These are phyloP conservation scores for Monopterus albus DNA, from an alignment of 2,113 vertebrate species.

Conservation along the genomic window DNA sequence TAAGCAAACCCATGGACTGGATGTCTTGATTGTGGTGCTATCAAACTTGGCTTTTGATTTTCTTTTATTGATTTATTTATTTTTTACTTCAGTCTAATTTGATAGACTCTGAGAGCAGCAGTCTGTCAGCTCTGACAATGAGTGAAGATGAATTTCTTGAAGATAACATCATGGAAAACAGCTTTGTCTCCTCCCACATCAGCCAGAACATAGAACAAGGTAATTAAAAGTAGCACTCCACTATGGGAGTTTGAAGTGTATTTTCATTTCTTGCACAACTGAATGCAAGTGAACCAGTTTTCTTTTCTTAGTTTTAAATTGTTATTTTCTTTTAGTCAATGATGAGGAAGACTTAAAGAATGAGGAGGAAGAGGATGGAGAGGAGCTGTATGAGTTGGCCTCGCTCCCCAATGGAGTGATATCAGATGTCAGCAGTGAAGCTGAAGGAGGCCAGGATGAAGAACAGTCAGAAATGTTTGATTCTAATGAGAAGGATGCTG, in stretches of 20 bases:
- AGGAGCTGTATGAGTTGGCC: slow-evolving; percentile 73
- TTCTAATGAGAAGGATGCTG: slow-evolving; percentile 3
- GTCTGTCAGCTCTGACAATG: slow-evolving; percentile 60
- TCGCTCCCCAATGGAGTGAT: slow-evolving; percentile 31
- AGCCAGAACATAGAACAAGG: slow-evolving; percentile 52
- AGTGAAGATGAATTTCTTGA: slow-evolving; percentile 70
- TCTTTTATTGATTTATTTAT: neutral
- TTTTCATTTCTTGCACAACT: neutral
- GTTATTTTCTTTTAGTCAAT: slow-evolving; percentile 39
- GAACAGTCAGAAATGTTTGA: slow-evolving; percentile 23
- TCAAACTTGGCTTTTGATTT: too few species aligned
- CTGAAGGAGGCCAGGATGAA: slow-evolving; percentile 15
- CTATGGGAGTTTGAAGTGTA: neutral
- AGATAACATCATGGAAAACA: slow-evolving; percentile 49
- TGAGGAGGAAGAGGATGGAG: slow-evolving; percentile 61
- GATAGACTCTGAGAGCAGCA: slow-evolving; percentile 71
- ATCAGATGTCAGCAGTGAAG: slow-evolving; percentile 40
- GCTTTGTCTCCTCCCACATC: slow-evolving; percentile 50
- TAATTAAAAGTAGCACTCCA: slow-evolving; percentile 21
- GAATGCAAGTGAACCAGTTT: neutral
- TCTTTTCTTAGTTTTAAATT: neutral
- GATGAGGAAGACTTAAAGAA: slow-evolving; percentile 10
- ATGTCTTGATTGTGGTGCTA: too few species aligned
- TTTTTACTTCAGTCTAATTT: slow-evolving; percentile 53
- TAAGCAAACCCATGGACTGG: too few species aligned